Base-by-base conservation (phyloP, 2,797 vertebrate genomes). In the Helarctos malayanus region DNA sequence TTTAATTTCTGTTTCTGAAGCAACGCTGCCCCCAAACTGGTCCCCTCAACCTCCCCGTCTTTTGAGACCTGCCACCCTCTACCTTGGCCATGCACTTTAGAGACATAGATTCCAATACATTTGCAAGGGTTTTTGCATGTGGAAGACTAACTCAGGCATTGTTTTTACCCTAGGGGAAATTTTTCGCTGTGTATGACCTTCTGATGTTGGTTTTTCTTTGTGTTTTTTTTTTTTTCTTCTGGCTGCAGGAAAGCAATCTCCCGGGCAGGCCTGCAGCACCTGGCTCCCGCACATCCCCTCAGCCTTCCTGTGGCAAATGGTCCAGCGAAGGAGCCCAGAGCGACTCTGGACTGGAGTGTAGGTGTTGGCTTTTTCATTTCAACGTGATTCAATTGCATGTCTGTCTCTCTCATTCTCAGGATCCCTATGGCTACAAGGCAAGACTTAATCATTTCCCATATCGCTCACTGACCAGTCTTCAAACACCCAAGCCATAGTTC, bases 191-290 rank as follows among this genome's bases (percentile, higher is more conserved):
- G 71, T 73, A 94, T 65, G 71, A 65, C 91, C 91, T 97, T 97
- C 97, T 98, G 96, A 97, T 96, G 92, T 97, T 97, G 95, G 89
- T 95, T 95, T 98, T n/a, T 80, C 84, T 96, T 61, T 97, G 89
- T 95, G 41, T 96, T 18, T 21, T 63, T 63, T 32, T 61, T 29
- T 92, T 92, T 61, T 94, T 96, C 97, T 98, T 98, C 91, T 92
- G 98, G 97, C 98, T 98, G 35, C 98, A 99, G 99, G 99, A 99
- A 99, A 98, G 99, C 99, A 29, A 99, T 99, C 98, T 99, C 99
- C 75, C 99, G 99, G 84, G 99, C 99, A 35, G 99, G 99, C 95
- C 99, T 99, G 68, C 99, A 99, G 98, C 99, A 99, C 97, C 98
- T 99, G 98, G 99, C 99, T 54, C 99, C 99, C 0, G 98, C 99